These are phyloP conservation scores for Thymelicus sylvestris DNA, from an alignment of 2,888 invertebrate species.

Conservation along the genomic window DNA sequence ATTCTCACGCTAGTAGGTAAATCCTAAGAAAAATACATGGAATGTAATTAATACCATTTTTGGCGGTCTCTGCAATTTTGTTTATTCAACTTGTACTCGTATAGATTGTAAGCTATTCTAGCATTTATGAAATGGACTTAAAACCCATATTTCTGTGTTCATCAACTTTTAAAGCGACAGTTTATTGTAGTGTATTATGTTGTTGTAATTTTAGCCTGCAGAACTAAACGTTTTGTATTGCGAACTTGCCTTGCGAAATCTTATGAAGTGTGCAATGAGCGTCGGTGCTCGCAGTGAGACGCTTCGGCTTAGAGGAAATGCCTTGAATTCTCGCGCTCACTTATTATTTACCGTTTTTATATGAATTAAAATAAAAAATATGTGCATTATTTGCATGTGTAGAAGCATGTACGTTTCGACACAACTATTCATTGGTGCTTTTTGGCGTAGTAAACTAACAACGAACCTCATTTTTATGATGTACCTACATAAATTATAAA, in stretches of 20 bases:
- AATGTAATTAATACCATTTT: slow-evolving; percentile 56
- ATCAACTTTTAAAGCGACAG: not conserved
- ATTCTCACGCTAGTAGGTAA: slow-evolving; percentile 55
- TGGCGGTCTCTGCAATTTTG: slow-evolving; percentile 50
- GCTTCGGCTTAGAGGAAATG: slow-evolving; percentile 26
- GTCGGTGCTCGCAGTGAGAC: slow-evolving; percentile 1
- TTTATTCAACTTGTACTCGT: slow-evolving; percentile 6
- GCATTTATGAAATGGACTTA: not conserved
- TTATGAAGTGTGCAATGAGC: slow-evolving; percentile 13
- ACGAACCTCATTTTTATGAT: too few relatives aligned
- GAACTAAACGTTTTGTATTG: slow-evolving; percentile 29
- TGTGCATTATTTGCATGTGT: not conserved
- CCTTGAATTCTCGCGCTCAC: slow-evolving; percentile 30
- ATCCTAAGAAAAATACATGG: slow-evolving; percentile 44
- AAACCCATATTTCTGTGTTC: slow-evolving; percentile 1
- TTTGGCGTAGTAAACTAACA: too few relatives aligned
- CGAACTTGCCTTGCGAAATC: slow-evolving; percentile 23
- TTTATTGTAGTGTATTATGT: slow-evolving; percentile 5
- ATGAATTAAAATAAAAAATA: too few relatives aligned
- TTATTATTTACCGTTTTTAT: not conserved
- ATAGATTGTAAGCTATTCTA: slow-evolving; percentile 1
- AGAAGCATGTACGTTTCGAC: too few relatives aligned
- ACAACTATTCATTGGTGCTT: too few relatives aligned
- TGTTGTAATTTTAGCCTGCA: slow-evolving; percentile 12
- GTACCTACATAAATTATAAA: too few relatives aligned